phyloP scores from a whole-genome alignment of 1,140 invertebrate genomes.

The Parasteatoda tepidariorum region DNA sequence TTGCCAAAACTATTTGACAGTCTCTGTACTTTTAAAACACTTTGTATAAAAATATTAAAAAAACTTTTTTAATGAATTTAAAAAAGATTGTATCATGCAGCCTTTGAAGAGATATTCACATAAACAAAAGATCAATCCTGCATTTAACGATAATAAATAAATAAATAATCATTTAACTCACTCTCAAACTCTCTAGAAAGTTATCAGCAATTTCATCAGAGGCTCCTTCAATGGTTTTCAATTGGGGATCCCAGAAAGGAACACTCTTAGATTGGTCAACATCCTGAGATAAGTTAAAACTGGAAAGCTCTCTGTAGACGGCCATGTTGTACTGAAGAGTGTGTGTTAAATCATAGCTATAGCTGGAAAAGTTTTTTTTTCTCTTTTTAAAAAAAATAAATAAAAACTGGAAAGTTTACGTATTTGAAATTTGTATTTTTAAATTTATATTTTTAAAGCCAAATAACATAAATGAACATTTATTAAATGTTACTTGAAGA shows the following conservation, averaged over 20 bases:
- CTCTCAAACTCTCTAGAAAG: conserved; percentile 56
- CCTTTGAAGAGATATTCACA: no score
- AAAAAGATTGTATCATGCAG: no score
- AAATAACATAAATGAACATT: background rate
- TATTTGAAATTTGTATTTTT: conserved; percentile 19
- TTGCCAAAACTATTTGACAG: no score
- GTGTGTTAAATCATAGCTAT: conserved; percentile 96
- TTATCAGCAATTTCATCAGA: conserved; percentile 58
- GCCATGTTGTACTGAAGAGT: conserved; percentile 94
- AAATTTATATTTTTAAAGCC: background rate
- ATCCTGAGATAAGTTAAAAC: conserved; percentile 28
- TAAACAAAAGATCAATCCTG: no score
- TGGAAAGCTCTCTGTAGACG: conserved; percentile 67
- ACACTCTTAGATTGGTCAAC: conserved; percentile 36
- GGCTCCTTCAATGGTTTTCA: conserved; percentile 28
- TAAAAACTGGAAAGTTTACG: background rate
- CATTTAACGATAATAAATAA: no score
- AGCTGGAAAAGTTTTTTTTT: no score
- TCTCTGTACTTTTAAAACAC: no score
- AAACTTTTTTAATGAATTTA: no score
- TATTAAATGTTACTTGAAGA: no score
- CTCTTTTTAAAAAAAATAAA: no score
- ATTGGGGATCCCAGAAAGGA: conserved; percentile 53
- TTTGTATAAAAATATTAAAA: no score
- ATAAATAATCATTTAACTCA: no score